A percentile compares a stretch with the other conserved stretches of the same genome.
phyloP scores from a whole-genome alignment of 2,888 invertebrate genomes.

The Pecten maximus region DNA sequence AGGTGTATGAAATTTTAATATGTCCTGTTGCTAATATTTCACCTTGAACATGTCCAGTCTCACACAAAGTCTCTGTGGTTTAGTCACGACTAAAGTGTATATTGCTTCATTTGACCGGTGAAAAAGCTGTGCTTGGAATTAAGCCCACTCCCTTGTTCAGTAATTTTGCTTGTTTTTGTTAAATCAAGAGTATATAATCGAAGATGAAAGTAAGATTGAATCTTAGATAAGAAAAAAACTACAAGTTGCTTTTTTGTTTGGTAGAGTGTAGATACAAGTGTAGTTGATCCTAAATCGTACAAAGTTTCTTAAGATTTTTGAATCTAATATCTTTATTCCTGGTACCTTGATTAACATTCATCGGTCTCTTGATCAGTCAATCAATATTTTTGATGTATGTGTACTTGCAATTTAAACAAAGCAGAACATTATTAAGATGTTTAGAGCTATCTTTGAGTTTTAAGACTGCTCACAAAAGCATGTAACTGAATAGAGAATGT shows the following conservation, averaged over 20 bases:
- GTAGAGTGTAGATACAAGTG: too few species aligned
- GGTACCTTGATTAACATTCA: too few species aligned
- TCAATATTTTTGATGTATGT: neutral
- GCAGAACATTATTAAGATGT: neutral
- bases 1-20: neutral
- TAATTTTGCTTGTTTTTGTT: neutral
- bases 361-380: neutral
- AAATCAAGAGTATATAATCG: too few species aligned
- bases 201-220: too few species aligned
- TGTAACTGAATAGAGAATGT: neutral
- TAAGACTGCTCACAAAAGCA: neutral
- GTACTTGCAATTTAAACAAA: neutral
- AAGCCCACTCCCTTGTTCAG: neutral
- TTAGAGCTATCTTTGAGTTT: neutral
- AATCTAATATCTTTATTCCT: too few species aligned
- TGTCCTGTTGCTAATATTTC: neutral
- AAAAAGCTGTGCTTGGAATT: neutral
- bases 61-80: neutral
- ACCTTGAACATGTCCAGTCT: neutral
- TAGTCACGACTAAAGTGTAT: neutral
- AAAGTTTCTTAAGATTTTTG: too few species aligned
- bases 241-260: too few species aligned
- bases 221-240: too few species aligned
- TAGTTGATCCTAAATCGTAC: too few species aligned
- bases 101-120: neutral